Percentiles rank a stretch among this genome's conserved stretches.
phyloP scores from a whole-genome alignment of 2,888 invertebrate genomes.

The Pachycephus smyrnensis region DNA sequence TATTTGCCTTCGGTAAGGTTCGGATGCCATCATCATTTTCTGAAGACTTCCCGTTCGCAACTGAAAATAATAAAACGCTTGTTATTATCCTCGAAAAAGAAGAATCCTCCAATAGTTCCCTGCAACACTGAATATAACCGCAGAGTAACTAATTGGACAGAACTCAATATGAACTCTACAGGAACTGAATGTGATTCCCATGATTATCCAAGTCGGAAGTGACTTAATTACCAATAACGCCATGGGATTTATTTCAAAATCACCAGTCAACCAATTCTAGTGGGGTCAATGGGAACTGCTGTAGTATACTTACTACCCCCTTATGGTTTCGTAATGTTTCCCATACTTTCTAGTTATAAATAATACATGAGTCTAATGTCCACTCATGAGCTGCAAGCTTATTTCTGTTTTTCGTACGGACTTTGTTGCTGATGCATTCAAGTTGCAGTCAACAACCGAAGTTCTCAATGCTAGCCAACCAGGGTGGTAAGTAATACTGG shows the following conservation, averaged over 20 bases:
- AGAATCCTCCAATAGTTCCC: not conserved
- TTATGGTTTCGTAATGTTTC: not conserved
- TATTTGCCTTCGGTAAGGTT: not conserved
- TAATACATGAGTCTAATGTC: constrained; percentile 1
- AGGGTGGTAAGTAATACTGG: not conserved
- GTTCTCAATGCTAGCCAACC: not conserved
- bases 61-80: too few relatives aligned
- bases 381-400: not conserved
- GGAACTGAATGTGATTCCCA: constrained; percentile 10
- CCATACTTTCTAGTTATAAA: constrained; percentile 4
- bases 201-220: constrained; percentile 16
- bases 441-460: not conserved
- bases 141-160: too few relatives aligned
- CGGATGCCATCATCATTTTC: not conserved
- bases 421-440: not conserved
- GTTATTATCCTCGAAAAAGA: too few relatives aligned
- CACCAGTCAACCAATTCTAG: not conserved
- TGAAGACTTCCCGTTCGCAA: not conserved
- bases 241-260: not conserved
- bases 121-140: not conserved
- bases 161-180: not conserved
- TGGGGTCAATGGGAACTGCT: not conserved
- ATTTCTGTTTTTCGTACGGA: not conserved
- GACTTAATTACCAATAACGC: constrained; percentile 18
- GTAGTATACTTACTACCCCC: not conserved